These are phyloP conservation scores for Meriones unguiculatus DNA, from an alignment of 2,113 vertebrate genomes.

Conservation along the genomic window DNA sequence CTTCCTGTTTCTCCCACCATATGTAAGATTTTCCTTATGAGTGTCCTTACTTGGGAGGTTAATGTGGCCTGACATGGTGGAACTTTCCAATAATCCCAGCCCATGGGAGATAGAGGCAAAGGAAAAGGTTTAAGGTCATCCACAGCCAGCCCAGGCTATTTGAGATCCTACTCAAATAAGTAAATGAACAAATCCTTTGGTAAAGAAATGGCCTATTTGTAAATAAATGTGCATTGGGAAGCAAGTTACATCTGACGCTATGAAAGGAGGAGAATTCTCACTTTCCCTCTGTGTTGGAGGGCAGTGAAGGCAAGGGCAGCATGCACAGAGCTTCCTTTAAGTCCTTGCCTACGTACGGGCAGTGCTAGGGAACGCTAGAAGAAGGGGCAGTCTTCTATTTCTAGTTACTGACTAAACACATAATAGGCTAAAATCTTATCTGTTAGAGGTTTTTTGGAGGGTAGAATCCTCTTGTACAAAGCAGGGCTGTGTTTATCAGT, in stretches of 20 bases:
- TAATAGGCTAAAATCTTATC: neutral
- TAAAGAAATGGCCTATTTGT: neutral
- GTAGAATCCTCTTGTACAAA: neutral
- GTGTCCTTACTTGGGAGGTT: neutral
- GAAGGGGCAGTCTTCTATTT: neutral
- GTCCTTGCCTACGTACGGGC: neutral
- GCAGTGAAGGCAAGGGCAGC: neutral
- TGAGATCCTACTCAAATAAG: neutral
- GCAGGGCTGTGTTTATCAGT: neutral
- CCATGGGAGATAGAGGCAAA: neutral
- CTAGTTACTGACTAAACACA: conserved; percentile 4
- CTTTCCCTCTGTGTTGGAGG: neutral
- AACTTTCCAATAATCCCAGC: neutral
- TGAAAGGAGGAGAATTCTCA: neutral
- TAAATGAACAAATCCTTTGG: neutral
- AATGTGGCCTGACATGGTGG: neutral
- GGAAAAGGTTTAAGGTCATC: neutral
- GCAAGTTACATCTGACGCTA: neutral
- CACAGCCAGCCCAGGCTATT: neutral
- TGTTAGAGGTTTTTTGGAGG: neutral
- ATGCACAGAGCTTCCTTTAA: neutral
- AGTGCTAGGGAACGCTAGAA: neutral
- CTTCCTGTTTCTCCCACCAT: neutral
- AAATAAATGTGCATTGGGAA: neutral
- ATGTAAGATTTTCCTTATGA: neutral